phyloP scores from a whole-genome alignment of 2,797 vertebrate genomes.

The Takifugu rubripes region DNA sequence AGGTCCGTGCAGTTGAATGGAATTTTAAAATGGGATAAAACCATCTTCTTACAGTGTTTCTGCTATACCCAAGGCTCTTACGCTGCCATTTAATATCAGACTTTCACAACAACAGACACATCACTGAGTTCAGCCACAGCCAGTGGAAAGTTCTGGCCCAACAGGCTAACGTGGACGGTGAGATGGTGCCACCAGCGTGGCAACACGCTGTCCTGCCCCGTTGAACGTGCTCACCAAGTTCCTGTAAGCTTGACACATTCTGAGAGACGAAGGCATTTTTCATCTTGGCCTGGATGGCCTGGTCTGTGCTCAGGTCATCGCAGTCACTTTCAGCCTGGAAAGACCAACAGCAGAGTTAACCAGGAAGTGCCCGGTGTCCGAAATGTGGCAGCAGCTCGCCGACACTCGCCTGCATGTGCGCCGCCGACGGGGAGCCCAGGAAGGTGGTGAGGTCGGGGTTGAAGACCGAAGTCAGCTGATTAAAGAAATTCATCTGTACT shows the following conservation, averaged over 20 bases:
- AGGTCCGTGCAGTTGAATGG: too few relatives aligned
- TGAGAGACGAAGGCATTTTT: slow-evolving; percentile 97
- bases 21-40: too few relatives aligned
- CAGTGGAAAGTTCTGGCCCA: not conserved
- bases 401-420: slow-evolving; percentile 70
- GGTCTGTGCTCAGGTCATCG: slow-evolving; percentile 88
- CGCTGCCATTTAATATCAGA: not conserved
- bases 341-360: slow-evolving; percentile 7
- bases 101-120: not conserved
- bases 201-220: not conserved
- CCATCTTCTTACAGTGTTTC: not conserved
- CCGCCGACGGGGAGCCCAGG: slow-evolving; percentile 69
- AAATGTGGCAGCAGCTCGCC: not conserved
- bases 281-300: slow-evolving; percentile 88
- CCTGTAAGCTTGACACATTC: slow-evolving; percentile 97
- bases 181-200: not conserved
- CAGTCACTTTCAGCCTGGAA: slow-evolving; percentile 86
- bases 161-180: not conserved
- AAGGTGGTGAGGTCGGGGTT: slow-evolving; percentile 86
- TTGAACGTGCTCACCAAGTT: slow-evolving; percentile 84
- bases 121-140: not conserved
- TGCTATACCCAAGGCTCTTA: not conserved
- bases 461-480: slow-evolving; percentile 95
- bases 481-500: slow-evolving; percentile 99
- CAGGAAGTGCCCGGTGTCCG: not conserved